Evolutionary conservation across 2,888 invertebrate species (phyloP).

Genomic region (Heliconius ethilla): DNA sequence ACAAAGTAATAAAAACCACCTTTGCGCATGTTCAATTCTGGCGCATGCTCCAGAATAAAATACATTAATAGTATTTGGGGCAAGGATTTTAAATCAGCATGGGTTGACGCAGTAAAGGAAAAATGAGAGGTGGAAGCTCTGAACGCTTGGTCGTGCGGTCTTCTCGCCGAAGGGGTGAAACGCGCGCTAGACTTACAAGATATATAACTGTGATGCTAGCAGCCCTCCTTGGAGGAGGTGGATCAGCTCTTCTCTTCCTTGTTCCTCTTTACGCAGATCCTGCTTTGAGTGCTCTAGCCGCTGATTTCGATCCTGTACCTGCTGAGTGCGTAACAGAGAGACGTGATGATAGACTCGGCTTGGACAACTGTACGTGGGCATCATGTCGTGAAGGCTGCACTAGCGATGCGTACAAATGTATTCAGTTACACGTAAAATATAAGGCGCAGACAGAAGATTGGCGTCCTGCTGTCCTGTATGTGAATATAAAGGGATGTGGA

Average conservation of each 20-base stretch:
- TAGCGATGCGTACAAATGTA: constrained; percentile 87
- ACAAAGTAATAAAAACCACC: constrained; percentile 3
- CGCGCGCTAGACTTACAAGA: constrained; percentile 72
- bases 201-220: constrained; percentile 75
- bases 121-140: constrained; percentile 78
- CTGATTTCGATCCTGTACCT: constrained; percentile 88
- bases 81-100: constrained; percentile 64
- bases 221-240: constrained; percentile 73
- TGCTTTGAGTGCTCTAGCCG: constrained; percentile 83
- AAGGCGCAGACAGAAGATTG: constrained; percentile 75
- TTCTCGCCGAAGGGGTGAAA: constrained; percentile 67
- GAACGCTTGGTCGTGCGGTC: constrained; percentile 73
- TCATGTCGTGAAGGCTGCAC: constrained; percentile 91
- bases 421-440: constrained; percentile 85
- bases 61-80: constrained; percentile 50
- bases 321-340: constrained; percentile 87
- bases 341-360: constrained; percentile 86
- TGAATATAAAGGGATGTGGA: constrained; percentile 92
- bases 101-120: constrained; percentile 72
- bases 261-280: constrained; percentile 79
- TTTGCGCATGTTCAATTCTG: constrained; percentile 46
- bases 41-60: constrained; percentile 66
- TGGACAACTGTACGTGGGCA: constrained; percentile 91
- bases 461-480: constrained; percentile 85
- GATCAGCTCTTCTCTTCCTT: constrained; percentile 75